phyloP scores from a whole-genome alignment of 1,140 invertebrate genomes.

The Ceratoteleas bidentatus region DNA sequence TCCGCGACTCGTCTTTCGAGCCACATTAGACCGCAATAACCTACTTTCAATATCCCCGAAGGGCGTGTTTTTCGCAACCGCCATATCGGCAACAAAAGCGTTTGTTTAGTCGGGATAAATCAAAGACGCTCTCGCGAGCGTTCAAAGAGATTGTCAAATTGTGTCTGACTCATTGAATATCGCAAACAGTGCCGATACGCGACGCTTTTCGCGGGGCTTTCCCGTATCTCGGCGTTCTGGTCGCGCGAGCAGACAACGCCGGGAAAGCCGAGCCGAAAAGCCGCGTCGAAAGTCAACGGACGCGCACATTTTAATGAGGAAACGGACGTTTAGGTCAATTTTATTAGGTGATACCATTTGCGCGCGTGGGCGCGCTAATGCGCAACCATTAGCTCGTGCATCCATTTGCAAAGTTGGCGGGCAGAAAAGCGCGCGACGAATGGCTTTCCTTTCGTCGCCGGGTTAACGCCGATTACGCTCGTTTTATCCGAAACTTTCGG shows the following conservation, averaged over 20 bases:
- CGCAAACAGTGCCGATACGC: slow-evolving; percentile 47
- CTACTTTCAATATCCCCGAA: too few species aligned
- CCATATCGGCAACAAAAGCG: slow-evolving; percentile 30
- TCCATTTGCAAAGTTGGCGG: background rate
- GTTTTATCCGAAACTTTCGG: background rate
- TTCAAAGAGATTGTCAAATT: slow-evolving; percentile 56
- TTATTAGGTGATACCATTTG: slow-evolving; percentile 61
- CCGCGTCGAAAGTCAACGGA: slow-evolving; percentile 68
- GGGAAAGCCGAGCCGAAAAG: slow-evolving; percentile 39
- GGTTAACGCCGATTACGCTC: too few species aligned
- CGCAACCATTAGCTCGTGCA: background rate
- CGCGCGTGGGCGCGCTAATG: slow-evolving; percentile 55
- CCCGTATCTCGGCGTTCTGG: slow-evolving; percentile 37
- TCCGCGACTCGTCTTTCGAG: too few species aligned
- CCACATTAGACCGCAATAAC: too few species aligned
- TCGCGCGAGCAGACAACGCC: slow-evolving; percentile 36
- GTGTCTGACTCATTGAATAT: slow-evolving; percentile 62
- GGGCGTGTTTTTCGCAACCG: too few species aligned
- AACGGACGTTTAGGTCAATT: slow-evolving; percentile 68
- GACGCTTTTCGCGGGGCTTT: slow-evolving; percentile 24
- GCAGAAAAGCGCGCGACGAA: background rate
- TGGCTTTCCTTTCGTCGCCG: too few species aligned
- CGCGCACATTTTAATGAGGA: slow-evolving; percentile 76
- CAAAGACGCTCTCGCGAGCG: slow-evolving; percentile 22
- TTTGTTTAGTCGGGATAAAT: slow-evolving; percentile 49